Evolutionary conservation across 1,140 invertebrate genomes (phyloP), one percentile per base, ranked within the genome.

Genomic region (Zaprionus taronus): DNA sequence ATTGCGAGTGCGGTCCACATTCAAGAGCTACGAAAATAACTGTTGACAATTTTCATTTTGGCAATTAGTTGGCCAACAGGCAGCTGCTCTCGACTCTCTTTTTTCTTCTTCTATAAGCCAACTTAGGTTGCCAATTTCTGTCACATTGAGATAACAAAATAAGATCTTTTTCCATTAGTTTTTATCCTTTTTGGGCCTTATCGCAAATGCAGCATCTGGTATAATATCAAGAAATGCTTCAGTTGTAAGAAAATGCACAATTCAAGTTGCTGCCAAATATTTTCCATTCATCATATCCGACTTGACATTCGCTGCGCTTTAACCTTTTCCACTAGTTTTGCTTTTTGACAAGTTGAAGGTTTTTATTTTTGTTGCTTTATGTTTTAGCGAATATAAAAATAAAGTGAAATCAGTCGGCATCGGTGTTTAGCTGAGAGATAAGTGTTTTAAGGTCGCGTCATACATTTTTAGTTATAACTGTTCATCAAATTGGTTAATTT

Each of bases 281-380:
- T 22, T 24, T 14, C 12, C 47, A 24, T 51, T 7, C 20, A 24
- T 51, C 24, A 51, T 51, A 22, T 14, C 20, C 22, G 28, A 22
- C 51, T 75, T 78, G 64, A 77, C 78, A 81, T 80, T 75, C 63
- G 61, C n/a, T 51, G 49, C 47, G 41, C 17, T 61, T 55, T 49
- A 66, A 17, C 44, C 22, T 34, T 77, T 78, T 47, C 24, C 20
- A 20, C 17, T n/a, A 34, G n/a, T 26, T 58, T 53, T 24, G 34
- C 34, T 74, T 80, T 70, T 63, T 55, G 61, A 62, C 44, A 66
- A 51, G 49, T 73, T 79, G 51, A 86, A 85, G 83, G 75, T 72
- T 81, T 38, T 78, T 24, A 49, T 51, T 67, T 38, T 22, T 14
- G 31, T 63, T 63, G 15, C n/a, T 17, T 17, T 44, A 41, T 5